phyloP scores from a whole-genome alignment of 2,888 invertebrate species.

The Drosophila nigricruria region DNA sequence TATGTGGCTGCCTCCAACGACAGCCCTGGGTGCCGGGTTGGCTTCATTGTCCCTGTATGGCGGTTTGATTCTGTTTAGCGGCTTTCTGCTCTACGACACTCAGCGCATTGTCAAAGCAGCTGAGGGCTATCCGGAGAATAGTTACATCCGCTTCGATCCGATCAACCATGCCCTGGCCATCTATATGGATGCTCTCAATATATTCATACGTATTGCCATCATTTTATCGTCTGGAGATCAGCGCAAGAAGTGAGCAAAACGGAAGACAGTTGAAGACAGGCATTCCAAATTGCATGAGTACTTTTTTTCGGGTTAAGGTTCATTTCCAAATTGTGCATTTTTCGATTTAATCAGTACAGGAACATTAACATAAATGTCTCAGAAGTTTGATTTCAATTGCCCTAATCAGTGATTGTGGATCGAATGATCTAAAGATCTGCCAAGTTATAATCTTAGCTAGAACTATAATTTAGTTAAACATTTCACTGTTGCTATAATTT shows the following conservation, averaged over 20 bases:
- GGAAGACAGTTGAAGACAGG: background rate
- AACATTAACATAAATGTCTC: background rate
- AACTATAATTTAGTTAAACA: background rate
- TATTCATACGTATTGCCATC: constrained; percentile 96
- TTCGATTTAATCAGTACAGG: constrained; percentile 4
- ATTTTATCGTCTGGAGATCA: constrained; percentile 90
- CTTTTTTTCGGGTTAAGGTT: constrained; percentile 1
- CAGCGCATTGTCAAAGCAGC: constrained; percentile 95
- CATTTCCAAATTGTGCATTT: constrained; percentile 14
- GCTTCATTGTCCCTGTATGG: constrained; percentile 97
- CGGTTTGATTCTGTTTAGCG: constrained; percentile 96
- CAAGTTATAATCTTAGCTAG: background rate
- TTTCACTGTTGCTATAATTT: background rate
- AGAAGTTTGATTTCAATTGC: background rate
- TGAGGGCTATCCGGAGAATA: constrained; percentile 90
- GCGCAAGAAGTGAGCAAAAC: constrained; percentile 28
- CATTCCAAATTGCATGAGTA: constrained; percentile 23
- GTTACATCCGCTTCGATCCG: constrained; percentile 93
- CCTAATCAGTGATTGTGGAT: background rate
- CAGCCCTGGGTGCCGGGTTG: constrained; percentile 94
- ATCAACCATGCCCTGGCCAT: constrained; percentile 97
- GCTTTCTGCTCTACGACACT: constrained; percentile 97
- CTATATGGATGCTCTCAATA: constrained; percentile 97
- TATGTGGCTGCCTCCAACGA: constrained; percentile 96
- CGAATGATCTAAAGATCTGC: background rate